Conservation (phyloP, 92 coral and sea anemone genomes). For the Paragorgia papillata region DNA sequence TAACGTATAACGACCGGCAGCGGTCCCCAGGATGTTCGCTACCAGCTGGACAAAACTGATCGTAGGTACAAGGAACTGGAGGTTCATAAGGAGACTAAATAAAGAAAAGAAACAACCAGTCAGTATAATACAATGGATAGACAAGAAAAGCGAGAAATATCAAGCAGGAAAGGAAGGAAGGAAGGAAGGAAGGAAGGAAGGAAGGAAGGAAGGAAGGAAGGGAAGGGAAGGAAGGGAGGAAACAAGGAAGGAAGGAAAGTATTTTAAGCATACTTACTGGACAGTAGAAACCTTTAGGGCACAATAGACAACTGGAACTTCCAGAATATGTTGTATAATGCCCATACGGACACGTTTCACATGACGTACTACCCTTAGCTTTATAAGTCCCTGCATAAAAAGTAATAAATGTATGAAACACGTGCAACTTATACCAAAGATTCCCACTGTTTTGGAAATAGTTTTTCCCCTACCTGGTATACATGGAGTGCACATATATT, state of each 20-base stretch:
- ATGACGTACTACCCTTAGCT: conserved; percentile 22
- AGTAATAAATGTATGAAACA: no score
- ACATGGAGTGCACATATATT: conserved; percentile 60
- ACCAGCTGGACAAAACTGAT: conserved; percentile 71
- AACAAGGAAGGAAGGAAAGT: not conserved
- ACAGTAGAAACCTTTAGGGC: conserved; percentile 77
- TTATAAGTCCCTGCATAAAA: conserved; percentile 61
- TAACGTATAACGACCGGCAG: conserved; percentile 48
- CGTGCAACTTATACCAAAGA: no score
- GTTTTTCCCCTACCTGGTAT: conserved; percentile 32
- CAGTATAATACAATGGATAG: not conserved
- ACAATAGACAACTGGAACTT: conserved; percentile 55
- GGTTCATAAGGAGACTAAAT: conserved; percentile 61
- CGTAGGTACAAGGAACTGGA: conserved; percentile 59
- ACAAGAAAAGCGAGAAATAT: not conserved
- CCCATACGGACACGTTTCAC: conserved; percentile 54
- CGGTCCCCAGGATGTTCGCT: conserved; percentile 49
- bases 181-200: not conserved
- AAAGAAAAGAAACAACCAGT: not conserved
- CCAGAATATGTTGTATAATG: conserved; percentile 58
- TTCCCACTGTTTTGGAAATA: no score
- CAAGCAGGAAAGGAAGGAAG: not conserved
- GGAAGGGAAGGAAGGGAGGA: not conserved
- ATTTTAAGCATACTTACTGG: conserved; percentile 63
- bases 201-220: not conserved